Evolutionary conservation across 2,888 invertebrate genomes (phyloP), one percentile per base, ranked within the genome.

Genomic region (Hololepta plana): DNA sequence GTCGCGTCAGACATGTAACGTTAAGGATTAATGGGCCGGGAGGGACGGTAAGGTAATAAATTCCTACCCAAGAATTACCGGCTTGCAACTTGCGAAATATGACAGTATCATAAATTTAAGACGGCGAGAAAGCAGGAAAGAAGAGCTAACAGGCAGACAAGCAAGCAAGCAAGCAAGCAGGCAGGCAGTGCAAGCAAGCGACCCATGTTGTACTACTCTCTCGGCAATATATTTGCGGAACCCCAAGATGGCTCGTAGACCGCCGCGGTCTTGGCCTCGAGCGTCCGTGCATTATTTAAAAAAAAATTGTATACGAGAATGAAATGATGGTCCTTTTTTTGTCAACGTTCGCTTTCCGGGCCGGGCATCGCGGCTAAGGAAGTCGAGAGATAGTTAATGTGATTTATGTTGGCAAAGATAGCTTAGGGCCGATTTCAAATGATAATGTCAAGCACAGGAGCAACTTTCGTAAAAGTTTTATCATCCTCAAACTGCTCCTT

Each of bases 61-160:
- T 62, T 61, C 55, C 53, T 54, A 53, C 54, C 58, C 57, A 59
- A 60, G 59, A 61, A 62, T 62, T 62, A 61, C 60, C 57, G 58
- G 57, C 60, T 34, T 33, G 60, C 60, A 59, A 59, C 57, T 60
- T 59, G 32, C 33, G 57, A 61, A 61, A 60, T 61, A 60, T 61
- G 61, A 60, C 60, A 59, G 57, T 49, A 54, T 59, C 60, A 59
- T 62, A 62, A 62, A 62, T 62, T 51, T 47, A 45, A 51, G 51
- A 47, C 42, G 37, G 44, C 43, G 44, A 42, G 43, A 44, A 41
- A 45, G 42, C 41, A 42, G 44, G 45, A 45, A 45, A 46, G 44
- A 29, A 41, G n/a, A n/a, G 52, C 51, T 46, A 48, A 52, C 49
- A 46, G 46, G 46, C 49, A 49, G 46, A 42, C 41, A 44, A 45